phyloP scores from a whole-genome alignment of 2,113 vertebrate species.

The Terrapene triunguis region DNA sequence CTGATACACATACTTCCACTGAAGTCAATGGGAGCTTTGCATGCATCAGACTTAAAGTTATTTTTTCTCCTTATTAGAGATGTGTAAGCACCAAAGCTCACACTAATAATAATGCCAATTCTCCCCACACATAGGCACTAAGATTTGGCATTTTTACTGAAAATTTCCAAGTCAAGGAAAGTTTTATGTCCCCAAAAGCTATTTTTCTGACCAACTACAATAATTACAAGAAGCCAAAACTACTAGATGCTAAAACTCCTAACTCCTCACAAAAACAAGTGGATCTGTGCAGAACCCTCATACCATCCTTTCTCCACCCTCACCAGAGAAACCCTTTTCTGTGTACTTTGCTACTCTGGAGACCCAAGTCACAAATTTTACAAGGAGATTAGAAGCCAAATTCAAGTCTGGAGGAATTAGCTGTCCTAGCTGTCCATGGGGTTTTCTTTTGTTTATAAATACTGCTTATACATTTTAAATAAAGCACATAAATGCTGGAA shows the following conservation, averaged over 20 bases:
- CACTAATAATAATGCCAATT: not conserved
- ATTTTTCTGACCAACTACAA: slow-evolving; percentile 1
- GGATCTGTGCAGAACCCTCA: not conserved
- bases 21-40: not conserved
- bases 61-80: not conserved
- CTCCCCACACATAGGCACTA: not conserved
- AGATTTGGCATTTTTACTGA: not conserved
- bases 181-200: not conserved
- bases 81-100: not conserved
- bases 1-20: not conserved
- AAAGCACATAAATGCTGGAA: not conserved
- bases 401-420: not conserved
- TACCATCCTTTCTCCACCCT: not conserved
- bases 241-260: not conserved
- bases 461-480: not conserved
- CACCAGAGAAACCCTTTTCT: not conserved
- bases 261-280: not conserved
- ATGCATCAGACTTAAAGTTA: not conserved
- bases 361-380: not conserved
- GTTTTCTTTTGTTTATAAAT: not conserved
- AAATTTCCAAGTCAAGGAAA: not conserved
- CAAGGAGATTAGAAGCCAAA: rapidly evolving
- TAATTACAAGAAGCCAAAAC: not conserved
- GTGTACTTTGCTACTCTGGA: not conserved
- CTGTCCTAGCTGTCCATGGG: not conserved